These are phyloP conservation scores for Drosophila willistoni DNA, from an alignment of 1,140 invertebrate genomes.

Conservation along the genomic window DNA sequence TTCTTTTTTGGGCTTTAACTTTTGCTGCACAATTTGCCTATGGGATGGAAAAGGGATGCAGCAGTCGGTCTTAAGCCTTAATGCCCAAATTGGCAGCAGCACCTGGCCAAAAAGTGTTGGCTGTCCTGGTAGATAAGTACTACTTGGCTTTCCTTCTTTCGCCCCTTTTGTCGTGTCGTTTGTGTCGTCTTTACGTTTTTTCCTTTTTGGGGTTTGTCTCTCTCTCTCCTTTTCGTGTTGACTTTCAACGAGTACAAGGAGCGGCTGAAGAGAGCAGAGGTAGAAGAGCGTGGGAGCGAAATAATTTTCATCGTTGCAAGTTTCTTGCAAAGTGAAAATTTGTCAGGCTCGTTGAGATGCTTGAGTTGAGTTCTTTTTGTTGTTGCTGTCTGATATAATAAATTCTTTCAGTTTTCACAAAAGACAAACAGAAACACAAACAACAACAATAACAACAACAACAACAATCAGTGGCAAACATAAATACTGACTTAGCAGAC, in stretches of 20 bases:
- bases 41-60: neutral
- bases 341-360: slow-evolving; percentile 74
- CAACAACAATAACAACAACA: slow-evolving; percentile 40
- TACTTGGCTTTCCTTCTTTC: slow-evolving; percentile 37
- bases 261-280: neutral
- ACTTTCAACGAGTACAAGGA: slow-evolving; percentile 39
- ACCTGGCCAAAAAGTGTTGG: slow-evolving; percentile 69
- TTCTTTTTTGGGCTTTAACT: slow-evolving; percentile 5
- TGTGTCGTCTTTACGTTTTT: slow-evolving; percentile 26
- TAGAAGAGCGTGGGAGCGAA: slow-evolving; percentile 22
- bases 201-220: slow-evolving; percentile 29
- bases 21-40: slow-evolving; percentile 56
- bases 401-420: slow-evolving; percentile 74
- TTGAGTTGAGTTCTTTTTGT: slow-evolving; percentile 18
- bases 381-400: slow-evolving; percentile 64
- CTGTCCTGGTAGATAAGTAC: slow-evolving; percentile 71
- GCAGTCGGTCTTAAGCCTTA: slow-evolving; percentile 67
- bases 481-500: slow-evolving; percentile 62
- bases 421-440: slow-evolving; percentile 65
- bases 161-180: slow-evolving; percentile 18
- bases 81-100: slow-evolving; percentile 77
- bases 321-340: slow-evolving; percentile 80
- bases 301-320: slow-evolving; percentile 75
- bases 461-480: slow-evolving; percentile 51
- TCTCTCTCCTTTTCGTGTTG: slow-evolving; percentile 36